phyloP scores from a whole-genome alignment of 2,888 invertebrate genomes.

The Pyrochroa serraticornis region DNA sequence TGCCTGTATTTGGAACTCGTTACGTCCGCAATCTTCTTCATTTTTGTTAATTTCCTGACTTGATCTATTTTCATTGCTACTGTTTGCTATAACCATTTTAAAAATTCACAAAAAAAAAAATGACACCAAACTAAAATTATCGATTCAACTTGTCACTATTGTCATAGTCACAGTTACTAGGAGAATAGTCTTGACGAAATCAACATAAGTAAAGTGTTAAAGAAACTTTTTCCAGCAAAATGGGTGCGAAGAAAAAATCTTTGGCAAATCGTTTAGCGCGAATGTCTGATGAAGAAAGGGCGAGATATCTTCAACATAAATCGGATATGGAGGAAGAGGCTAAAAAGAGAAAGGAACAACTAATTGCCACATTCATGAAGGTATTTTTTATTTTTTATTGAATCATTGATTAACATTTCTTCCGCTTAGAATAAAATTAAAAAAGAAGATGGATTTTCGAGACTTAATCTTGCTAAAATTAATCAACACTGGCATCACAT shows the following conservation, averaged over 20 bases:
- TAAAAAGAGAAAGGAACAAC: slow-evolving; percentile 76
- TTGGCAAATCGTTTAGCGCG: slow-evolving; percentile 78
- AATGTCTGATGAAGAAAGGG: slow-evolving; percentile 85
- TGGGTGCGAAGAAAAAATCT: slow-evolving; percentile 68
- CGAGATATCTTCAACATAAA: slow-evolving; percentile 79
- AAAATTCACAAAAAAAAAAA: neutral
- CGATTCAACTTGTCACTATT: no score
- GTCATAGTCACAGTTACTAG: neutral
- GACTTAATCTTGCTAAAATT: slow-evolving; percentile 81
- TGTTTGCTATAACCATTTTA: neutral
- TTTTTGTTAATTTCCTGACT: neutral
- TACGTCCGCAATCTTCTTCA: neutral
- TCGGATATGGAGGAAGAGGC: slow-evolving; percentile 85
- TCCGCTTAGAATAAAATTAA: slow-evolving; percentile 84
- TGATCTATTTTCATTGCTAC: neutral
- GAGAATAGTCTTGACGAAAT: neutral
- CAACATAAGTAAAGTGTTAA: no score
- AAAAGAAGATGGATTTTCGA: slow-evolving; percentile 78
- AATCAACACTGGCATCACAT: slow-evolving; percentile 85
- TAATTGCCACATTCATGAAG: slow-evolving; percentile 81
- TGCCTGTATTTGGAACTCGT: slow-evolving; percentile 7
- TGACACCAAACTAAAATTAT: no score
- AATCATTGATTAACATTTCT: neutral
- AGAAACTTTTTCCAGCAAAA: slow-evolving; percentile 34
- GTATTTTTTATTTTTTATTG: slow-evolving; percentile 56